Conservation (phyloP, 2,113 vertebrate genomes). For the Polypterus senegalus region DNA sequence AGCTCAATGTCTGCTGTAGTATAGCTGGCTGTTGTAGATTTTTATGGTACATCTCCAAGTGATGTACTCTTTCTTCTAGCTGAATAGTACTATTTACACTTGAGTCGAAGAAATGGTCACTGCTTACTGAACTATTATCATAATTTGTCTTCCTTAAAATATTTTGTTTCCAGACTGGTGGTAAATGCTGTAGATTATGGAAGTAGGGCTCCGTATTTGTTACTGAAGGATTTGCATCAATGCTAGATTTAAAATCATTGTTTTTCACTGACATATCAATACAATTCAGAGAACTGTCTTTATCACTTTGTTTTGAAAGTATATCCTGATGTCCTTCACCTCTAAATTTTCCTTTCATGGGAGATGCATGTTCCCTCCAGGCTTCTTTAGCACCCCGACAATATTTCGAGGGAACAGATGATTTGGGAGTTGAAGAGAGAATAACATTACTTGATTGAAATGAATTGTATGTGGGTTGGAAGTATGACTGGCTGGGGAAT, state of each 20-base stretch:
- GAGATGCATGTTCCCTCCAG: constrained; percentile 32
- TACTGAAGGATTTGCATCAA: too few relatives aligned
- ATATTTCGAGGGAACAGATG: constrained; percentile 18
- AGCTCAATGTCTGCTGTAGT: constrained; percentile 37
- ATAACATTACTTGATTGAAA: constrained; percentile 23
- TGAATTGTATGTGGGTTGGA: constrained; percentile 26
- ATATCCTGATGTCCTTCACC: constrained; percentile 6
- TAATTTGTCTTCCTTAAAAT: constrained; percentile 2
- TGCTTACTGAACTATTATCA: constrained; percentile 19
- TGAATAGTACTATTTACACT: too few relatives aligned
- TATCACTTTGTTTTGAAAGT: constrained; percentile 21
- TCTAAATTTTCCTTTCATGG: constrained; percentile 31
- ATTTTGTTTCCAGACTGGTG: too few relatives aligned
- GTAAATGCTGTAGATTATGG: too few relatives aligned
- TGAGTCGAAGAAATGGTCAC: neutral
- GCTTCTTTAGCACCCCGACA: constrained; percentile 11
- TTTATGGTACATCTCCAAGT: constrained; percentile 68
- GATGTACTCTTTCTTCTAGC: constrained; percentile 56
- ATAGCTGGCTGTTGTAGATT: constrained; percentile 66
- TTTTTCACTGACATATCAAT: too few relatives aligned
- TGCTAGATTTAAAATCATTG: too few relatives aligned
- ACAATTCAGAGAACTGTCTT: constrained; percentile 2
- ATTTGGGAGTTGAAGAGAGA: constrained; percentile 50
- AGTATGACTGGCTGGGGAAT: constrained; percentile 14
- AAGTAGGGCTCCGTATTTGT: too few relatives aligned